phyloP scores from a whole-genome alignment of 2,113 vertebrate genomes.

The Tachysurus vachellii region DNA sequence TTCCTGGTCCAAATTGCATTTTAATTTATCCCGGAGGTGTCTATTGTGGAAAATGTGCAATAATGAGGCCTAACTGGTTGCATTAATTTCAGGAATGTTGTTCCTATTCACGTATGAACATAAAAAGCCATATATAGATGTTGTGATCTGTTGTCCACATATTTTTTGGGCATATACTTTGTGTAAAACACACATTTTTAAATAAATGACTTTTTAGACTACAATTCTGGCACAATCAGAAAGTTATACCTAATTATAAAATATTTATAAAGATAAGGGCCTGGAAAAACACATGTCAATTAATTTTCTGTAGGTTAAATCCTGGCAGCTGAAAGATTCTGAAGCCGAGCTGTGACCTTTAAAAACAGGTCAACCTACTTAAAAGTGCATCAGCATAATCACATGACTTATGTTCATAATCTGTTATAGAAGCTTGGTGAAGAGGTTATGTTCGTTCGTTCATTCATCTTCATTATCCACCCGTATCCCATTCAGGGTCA shows the following conservation, averaged over 20 bases:
- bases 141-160: background rate
- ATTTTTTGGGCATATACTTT: background rate
- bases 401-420: background rate
- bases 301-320: background rate
- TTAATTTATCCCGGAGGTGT: background rate
- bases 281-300: background rate
- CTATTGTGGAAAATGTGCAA: background rate
- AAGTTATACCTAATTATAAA: background rate
- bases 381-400: background rate
- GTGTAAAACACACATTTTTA: background rate
- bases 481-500: background rate
- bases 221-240: background rate
- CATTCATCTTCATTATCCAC: background rate
- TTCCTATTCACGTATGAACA: too few relatives aligned
- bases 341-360: background rate
- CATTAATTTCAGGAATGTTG: too few relatives aligned
- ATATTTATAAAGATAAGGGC: background rate
- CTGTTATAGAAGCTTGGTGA: background rate
- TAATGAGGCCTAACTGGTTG: too few relatives aligned
- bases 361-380: conserved; percentile 10
- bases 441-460: background rate
- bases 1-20: background rate
- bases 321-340: background rate
- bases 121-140: background rate
- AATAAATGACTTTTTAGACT: background rate